Evolutionary conservation across 2,888 invertebrate species (phyloP), one percentile per base, ranked within the genome.

Genomic region (Plagodis pulveraria): DNA sequence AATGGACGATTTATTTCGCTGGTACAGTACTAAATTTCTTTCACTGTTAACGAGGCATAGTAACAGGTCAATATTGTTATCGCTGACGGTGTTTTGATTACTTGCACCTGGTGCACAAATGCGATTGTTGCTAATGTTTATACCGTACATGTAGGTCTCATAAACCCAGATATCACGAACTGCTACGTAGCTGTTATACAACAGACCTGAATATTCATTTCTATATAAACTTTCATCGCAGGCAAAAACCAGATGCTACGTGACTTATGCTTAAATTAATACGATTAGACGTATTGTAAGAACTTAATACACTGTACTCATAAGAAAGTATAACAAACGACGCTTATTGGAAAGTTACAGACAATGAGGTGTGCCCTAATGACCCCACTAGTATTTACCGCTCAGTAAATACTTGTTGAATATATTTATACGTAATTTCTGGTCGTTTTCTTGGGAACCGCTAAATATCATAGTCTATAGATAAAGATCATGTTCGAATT

Each of bases 91-190:
- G 79, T 79, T 84, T 76, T 78, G 80, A 81, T 85, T 83, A 74
- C 74, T 57, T 74, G 67, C 85, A 86, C 84, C 86, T 86, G 86
- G 77, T 70, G 66, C 70, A 66, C 80, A 79, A 69, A 79, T 78
- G 80, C 70, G 76, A 79, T 79, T 80, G 77, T 76, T 74, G 68
- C 57, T 67, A 71, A 67, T 70, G 70, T 77, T 65, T 67, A 67
- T 59, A 67, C 57, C 65, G 56, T 59, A 62, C 61, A 63, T 65
- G 62, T 65, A 65, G 67, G 55, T 67, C 65, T 57, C 58, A 57
- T 65, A 63, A 66, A 58, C 58, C 72, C 66, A 67, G 69, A 73
- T 72, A 80, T 80, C 83, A 84, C 82, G 78, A 72, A 80, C 70
- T 81, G 80, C 80, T 71, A 73, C 77, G 77, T 77, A 72, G 77